Conservation (phyloP, 1,140 invertebrate species). For the Euschistus heros region DNA sequence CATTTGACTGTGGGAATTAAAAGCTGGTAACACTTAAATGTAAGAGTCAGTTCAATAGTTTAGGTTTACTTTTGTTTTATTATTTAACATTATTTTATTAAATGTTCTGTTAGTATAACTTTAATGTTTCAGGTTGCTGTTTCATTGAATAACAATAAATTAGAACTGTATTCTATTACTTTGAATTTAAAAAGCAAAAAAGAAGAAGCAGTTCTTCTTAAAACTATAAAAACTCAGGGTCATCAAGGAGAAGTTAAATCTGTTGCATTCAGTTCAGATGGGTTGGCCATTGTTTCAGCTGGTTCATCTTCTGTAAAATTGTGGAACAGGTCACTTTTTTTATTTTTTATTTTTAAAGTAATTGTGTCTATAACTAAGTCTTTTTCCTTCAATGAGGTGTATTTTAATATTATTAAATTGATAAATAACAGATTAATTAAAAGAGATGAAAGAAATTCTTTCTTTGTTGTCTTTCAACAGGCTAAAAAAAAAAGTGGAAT, state of each 20-base stretch:
- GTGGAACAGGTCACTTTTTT: constrained; percentile 68
- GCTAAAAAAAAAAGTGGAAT: too few relatives aligned
- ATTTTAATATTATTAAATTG: too few relatives aligned
- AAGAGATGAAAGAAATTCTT: too few relatives aligned
- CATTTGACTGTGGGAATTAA: too few relatives aligned
- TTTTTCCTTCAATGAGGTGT: too few relatives aligned
- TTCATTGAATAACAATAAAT: constrained; percentile 53
- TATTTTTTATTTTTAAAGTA: not conserved
- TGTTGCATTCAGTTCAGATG: constrained; percentile 84
- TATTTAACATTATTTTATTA: constrained; percentile 4
- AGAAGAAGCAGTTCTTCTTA: constrained; percentile 43
- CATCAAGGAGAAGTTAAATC: constrained; percentile 82
- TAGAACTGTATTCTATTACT: constrained; percentile 52
- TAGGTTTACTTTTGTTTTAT: constrained; percentile 22
- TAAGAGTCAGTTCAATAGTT: not conserved
- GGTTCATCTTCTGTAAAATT: constrained; percentile 81
- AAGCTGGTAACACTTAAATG: not conserved
- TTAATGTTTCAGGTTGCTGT: constrained; percentile 37
- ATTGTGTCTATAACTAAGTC: too few relatives aligned
- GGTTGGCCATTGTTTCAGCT: constrained; percentile 70
- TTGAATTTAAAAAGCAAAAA: constrained; percentile 40
- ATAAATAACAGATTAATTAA: too few relatives aligned
- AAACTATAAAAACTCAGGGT: constrained; percentile 51
- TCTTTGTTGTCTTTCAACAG: too few relatives aligned
- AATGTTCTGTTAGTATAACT: constrained; percentile 5